Conservation (phyloP, 2,113 vertebrate genomes). For the Thamnophis sirtalis region DNA sequence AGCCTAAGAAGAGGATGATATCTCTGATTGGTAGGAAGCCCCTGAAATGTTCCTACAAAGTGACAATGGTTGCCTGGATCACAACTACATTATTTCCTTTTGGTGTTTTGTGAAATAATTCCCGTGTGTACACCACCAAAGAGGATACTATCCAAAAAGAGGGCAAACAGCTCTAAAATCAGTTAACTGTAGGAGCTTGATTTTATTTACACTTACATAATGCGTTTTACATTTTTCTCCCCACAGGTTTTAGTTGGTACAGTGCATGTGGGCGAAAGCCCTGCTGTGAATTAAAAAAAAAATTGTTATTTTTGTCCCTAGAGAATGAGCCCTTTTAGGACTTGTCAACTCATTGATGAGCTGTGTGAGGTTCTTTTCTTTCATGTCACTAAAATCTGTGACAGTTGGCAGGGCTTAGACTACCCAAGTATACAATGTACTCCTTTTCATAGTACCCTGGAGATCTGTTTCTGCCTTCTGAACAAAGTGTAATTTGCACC, state of each 20-base stretch:
- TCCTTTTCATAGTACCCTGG: constrained; percentile 52
- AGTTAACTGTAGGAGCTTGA: constrained; percentile 40
- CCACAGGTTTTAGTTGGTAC: constrained; percentile 75
- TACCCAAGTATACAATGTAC: constrained; percentile 24
- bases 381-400: constrained; percentile 60
- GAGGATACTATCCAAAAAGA: constrained; percentile 32
- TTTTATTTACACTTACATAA: constrained; percentile 66
- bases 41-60: not conserved
- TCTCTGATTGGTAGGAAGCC: not conserved
- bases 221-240: constrained; percentile 69
- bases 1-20: not conserved
- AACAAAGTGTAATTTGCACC: constrained; percentile 48
- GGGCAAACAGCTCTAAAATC: constrained; percentile 48
- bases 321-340: constrained; percentile 78
- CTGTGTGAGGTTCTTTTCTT: constrained; percentile 62
- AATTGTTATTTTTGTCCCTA: constrained; percentile 80
- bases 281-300: constrained; percentile 81
- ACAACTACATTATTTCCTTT: not conserved
- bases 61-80: not conserved
- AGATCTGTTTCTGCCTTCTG: constrained; percentile 42
- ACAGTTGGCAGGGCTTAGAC: constrained; percentile 47
- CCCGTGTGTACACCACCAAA: not conserved
- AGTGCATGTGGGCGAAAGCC: constrained; percentile 76
- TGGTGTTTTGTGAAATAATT: not conserved
- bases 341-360: constrained; percentile 77